Base-by-base conservation (phyloP, 2,888 invertebrate genomes). In the Willowsia nigromaculata region DNA sequence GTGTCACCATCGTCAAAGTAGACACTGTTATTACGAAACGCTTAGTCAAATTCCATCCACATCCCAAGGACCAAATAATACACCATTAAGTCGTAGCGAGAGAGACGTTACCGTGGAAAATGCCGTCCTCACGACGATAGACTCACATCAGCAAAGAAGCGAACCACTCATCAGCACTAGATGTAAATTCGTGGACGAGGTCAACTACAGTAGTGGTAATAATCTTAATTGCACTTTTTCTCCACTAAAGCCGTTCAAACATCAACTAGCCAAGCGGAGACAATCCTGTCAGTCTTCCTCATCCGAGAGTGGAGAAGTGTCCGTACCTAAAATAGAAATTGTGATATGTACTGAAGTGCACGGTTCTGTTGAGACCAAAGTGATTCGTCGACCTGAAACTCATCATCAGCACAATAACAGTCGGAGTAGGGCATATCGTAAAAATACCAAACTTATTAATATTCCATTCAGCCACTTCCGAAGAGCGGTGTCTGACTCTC, bases 301-400 rank as follows among this genome's bases (percentile, higher is more conserved):
- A 2, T 82, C 88, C 5, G 30, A 65, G 13, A 88, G 88, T 83
- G 40, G 27, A 7, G 65, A 30, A 9, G 81, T 59, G 22, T 13
- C n/a, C 5, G 89, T 89, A 80, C 89, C 89, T 80, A 89, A 89
- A 43, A 89, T 89, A 56, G 89, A 89, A 59, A 89, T 89, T 62
- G 89, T 89, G 81, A 89, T 89, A 81, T 85, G 81, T 47, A 89
- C 89, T 18, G 89, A 89, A 89, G 43, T 89, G 27, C 81, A 89
- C 25, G 89, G 89, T 50, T 81, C 89, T 5, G 40, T 85, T 9
- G 89, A 89, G 81, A 85, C 85, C 71, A 89, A 84, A 85, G 85
- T 85, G 30, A 89, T 89, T 53, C 56, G 76, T 7, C 78, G 82
- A 65, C 82, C 87, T 56, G 18, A 40, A 4, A 65, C 25, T 47